Evolutionary conservation across 2,888 invertebrate genomes (phyloP).

Genomic region (Mesoligia furuncula): DNA sequence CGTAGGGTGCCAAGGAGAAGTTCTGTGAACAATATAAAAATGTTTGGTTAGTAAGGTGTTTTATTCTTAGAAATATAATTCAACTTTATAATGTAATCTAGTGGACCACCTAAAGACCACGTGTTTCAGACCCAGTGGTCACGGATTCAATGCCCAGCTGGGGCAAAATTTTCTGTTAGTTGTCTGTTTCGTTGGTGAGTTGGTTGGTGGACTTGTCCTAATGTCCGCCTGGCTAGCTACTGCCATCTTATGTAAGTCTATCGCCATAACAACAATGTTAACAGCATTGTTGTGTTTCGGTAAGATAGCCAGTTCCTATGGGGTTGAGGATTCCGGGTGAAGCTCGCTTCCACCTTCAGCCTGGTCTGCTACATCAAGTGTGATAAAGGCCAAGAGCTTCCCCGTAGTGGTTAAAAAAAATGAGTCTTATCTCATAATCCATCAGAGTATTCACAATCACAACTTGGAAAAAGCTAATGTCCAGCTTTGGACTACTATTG

Average conservation of each 20-base stretch:
- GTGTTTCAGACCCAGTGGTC: neutral
- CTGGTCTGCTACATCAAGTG: too few relatives aligned
- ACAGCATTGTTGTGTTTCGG: too few relatives aligned
- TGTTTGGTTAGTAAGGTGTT: neutral
- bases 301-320: too few relatives aligned
- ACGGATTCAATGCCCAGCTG: neutral
- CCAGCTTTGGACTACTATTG: neutral
- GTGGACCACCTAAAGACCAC: neutral
- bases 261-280: too few relatives aligned
- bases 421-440: neutral
- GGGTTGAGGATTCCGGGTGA: too few relatives aligned
- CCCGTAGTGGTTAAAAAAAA: too few relatives aligned
- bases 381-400: too few relatives aligned
- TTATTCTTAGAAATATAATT: neutral
- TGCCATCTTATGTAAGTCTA: too few relatives aligned
- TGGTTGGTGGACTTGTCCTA: too few relatives aligned
- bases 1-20: conserved; percentile 97
- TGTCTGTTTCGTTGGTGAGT: too few relatives aligned
- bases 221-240: too few relatives aligned
- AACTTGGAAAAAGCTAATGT: neutral
- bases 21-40: conserved; percentile 91
- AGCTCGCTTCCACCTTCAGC: too few relatives aligned
- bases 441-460: neutral
- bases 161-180: neutral
- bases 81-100: neutral